A percentile compares a stretch with the other conserved stretches of the same genome.
Evolutionary conservation across 2,113 vertebrate species (phyloP).

Genomic region (Struthidea cinerea): DNA sequence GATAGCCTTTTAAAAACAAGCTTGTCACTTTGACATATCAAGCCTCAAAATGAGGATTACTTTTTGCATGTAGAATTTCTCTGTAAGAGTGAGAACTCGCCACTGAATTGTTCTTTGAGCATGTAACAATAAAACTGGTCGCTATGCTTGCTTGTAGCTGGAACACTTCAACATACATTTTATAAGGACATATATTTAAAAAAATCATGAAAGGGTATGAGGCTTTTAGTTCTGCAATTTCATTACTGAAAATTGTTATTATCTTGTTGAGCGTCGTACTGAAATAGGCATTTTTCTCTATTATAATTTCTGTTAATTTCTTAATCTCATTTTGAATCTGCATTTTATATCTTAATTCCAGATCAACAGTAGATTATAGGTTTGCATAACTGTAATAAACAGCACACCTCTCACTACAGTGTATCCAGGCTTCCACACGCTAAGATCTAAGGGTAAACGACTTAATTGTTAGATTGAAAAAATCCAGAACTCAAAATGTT

Average conservation of each 20-base stretch:
- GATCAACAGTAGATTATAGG: not conserved
- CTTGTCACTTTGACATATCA: not conserved
- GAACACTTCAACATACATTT: not conserved
- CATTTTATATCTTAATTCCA: not conserved
- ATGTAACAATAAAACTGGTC: not conserved
- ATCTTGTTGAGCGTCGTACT: not conserved
- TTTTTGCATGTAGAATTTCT: not conserved
- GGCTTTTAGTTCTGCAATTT: not conserved
- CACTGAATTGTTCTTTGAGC: not conserved
- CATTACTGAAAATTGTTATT: not conserved
- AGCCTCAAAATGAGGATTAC: not conserved
- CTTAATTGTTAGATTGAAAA: not conserved
- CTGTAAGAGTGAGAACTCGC: not conserved
- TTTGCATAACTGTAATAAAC: not conserved
- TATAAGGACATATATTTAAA: not conserved
- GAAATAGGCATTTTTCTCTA: not conserved
- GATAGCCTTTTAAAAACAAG: not conserved
- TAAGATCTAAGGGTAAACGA: not conserved
- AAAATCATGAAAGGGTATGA: not conserved
- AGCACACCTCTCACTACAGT: rapidly evolving
- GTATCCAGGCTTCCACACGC: not conserved
- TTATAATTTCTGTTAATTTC: not conserved
- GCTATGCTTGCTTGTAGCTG: not conserved
- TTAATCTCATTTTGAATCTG: not conserved
- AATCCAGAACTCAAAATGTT: not conserved